A percentile compares a stretch with the other conserved stretches of the same genome.
Evolutionary conservation across 2,113 vertebrate genomes (phyloP).

Genomic region (Siniperca chuatsi): DNA sequence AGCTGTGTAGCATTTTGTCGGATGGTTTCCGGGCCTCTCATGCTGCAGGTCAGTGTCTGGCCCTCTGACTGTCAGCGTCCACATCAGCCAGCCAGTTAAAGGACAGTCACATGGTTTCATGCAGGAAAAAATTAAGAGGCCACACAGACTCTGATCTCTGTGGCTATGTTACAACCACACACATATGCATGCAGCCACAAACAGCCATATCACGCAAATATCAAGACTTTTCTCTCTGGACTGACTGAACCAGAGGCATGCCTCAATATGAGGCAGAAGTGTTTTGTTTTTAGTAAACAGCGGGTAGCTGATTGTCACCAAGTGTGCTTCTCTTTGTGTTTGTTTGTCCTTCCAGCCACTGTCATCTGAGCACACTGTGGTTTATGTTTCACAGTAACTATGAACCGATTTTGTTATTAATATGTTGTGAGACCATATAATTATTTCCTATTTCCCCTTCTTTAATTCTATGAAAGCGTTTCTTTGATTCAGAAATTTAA

Average conservation of each 20-base stretch:
- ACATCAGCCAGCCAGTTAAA: constrained; percentile 40
- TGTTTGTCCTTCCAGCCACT: constrained; percentile 44
- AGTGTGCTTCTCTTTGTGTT: constrained; percentile 30
- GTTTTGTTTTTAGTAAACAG: constrained; percentile 36
- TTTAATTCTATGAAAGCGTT: constrained; percentile 48
- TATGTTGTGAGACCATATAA: constrained; percentile 43
- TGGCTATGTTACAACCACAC: constrained; percentile 30
- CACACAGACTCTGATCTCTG: constrained; percentile 31
- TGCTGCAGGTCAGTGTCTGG: constrained; percentile 50
- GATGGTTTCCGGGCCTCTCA: constrained; percentile 52
- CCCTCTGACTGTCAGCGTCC: constrained; percentile 47
- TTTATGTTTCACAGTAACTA: constrained; percentile 47
- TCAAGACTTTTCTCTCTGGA: constrained; percentile 16
- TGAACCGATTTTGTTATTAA: constrained; percentile 45
- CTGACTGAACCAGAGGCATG: constrained; percentile 19
- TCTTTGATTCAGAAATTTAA: constrained; percentile 54
- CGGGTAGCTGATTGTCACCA: constrained; percentile 43
- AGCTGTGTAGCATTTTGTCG: constrained; percentile 52
- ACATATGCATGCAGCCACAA: background rate
- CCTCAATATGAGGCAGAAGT: constrained; percentile 29
- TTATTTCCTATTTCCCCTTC: constrained; percentile 42
- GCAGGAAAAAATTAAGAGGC: constrained; percentile 19
- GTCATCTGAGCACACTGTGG: constrained; percentile 34
- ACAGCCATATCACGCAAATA: constrained; percentile 13
- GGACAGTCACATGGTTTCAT: constrained; percentile 44